phyloP scores from a whole-genome alignment of 1,140 invertebrate species.

The Phymastichus coffea region DNA sequence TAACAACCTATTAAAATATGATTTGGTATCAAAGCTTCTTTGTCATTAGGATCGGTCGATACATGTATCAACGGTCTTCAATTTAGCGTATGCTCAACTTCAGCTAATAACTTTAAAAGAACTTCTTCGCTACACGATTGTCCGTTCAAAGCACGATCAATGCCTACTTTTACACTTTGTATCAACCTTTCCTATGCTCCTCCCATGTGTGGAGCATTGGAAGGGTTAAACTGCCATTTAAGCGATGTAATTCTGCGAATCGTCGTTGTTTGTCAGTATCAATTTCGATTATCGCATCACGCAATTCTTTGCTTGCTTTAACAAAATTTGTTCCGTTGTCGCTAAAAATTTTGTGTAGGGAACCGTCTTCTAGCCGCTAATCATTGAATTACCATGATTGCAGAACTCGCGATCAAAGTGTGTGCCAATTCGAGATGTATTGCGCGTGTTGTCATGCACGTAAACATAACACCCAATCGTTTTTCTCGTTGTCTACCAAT shows the following conservation, averaged over 20 bases:
- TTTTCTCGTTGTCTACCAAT: constrained; percentile 37
- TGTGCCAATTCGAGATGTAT: constrained; percentile 37
- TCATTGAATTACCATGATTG: constrained; percentile 33
- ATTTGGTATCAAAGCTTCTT: constrained; percentile 41
- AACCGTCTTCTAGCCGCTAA: constrained; percentile 32
- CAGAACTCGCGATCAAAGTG: constrained; percentile 28
- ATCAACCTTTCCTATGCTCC: constrained; percentile 15
- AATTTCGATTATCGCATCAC: background rate
- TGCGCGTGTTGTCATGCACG: constrained; percentile 34
- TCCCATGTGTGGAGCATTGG: constrained; percentile 10
- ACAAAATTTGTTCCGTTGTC: constrained; percentile 41
- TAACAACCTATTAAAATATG: constrained; percentile 36
- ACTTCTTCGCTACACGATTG: constrained; percentile 1
- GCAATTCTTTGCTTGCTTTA: background rate
- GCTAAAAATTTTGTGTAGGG: constrained; percentile 20
- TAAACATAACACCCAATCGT: constrained; percentile 42
- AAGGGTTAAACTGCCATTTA: constrained; percentile 20
- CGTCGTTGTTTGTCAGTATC: background rate
- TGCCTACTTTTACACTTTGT: background rate
- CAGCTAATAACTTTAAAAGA: background rate
- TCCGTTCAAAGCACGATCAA: background rate
- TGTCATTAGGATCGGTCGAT: constrained; percentile 30
- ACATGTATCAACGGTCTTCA: constrained; percentile 40
- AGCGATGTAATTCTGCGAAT: background rate
- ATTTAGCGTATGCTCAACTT: constrained; percentile 14